A percentile compares a stretch with the other conserved stretches of the same genome.
These are phyloP conservation scores for Erebia epiphron DNA, from an alignment of 2,888 invertebrate genomes.

Conservation along the genomic window DNA sequence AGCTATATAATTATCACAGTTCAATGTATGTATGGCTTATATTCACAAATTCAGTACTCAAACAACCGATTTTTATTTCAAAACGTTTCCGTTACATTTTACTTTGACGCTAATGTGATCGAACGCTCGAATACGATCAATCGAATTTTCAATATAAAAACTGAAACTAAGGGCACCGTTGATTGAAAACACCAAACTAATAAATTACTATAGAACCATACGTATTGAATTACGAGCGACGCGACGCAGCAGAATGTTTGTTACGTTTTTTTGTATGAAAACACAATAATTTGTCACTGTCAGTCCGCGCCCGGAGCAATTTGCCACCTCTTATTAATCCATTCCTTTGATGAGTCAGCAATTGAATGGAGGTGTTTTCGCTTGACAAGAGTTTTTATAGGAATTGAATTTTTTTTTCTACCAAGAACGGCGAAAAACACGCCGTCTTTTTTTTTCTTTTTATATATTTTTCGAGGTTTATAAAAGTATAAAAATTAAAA, in stretches of 20 bases:
- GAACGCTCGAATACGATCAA: no score
- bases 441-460: neutral
- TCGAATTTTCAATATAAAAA: no score
- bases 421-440: conserved; percentile 14
- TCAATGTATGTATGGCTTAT: no score
- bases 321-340: conserved; percentile 43
- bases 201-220: no score
- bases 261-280: conserved; percentile 16
- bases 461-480: neutral
- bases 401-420: conserved; percentile 29
- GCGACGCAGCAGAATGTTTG: neutral
- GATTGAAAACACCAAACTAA: no score
- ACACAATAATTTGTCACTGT: conserved; percentile 41
- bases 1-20: no score
- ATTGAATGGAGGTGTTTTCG: conserved; percentile 38
- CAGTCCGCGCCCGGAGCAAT: conserved; percentile 22
- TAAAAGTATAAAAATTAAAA: conserved; percentile 14
- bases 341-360: conserved; percentile 43
- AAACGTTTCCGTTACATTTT: no score
- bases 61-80: no score
- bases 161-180: no score
- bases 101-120: no score
- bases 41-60: no score
- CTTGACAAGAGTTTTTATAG: conserved; percentile 18
- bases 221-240: neutral